Percentiles rank a stretch among this genome's conserved stretches.
Conservation (phyloP, 1,140 invertebrate genomes). For the Drosophila serrata region DNA sequence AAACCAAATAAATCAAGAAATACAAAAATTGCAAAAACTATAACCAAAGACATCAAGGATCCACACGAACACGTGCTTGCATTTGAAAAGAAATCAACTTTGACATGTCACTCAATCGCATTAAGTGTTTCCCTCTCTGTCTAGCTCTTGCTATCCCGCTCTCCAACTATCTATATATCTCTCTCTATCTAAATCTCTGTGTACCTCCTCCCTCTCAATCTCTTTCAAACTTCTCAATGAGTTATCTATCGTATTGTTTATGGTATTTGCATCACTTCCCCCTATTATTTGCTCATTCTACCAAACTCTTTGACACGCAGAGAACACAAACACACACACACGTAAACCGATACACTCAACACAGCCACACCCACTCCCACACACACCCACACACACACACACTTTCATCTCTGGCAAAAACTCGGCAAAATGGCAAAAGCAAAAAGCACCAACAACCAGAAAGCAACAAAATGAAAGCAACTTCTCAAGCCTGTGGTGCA, state of each 20-base stretch:
- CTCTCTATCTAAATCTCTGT: constrained; percentile 31
- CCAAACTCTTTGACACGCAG: constrained; percentile 29
- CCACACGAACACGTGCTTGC: constrained; percentile 71
- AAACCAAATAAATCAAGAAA: constrained; percentile 4
- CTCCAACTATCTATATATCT: constrained; percentile 24
- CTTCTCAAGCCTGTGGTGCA: constrained; percentile 47
- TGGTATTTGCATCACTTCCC: constrained; percentile 65
- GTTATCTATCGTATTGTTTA: constrained; percentile 65
- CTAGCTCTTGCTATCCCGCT: constrained; percentile 53
- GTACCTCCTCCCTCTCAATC: constrained; percentile 2
- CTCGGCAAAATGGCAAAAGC: constrained; percentile 49
- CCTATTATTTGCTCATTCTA: constrained; percentile 44
- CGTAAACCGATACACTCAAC: constrained; percentile 51
- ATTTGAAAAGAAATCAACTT: constrained; percentile 57
- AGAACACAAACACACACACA: constrained; percentile 42
- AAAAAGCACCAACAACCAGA: constrained; percentile 37
- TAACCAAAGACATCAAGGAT: constrained; percentile 45
- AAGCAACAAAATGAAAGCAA: constrained; percentile 39
- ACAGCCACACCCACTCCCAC: constrained; percentile 37
- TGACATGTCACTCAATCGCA: constrained; percentile 52
- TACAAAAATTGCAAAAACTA: constrained; percentile 38
- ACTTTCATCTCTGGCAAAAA: constrained; percentile 49
- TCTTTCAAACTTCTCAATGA: constrained; percentile 27
- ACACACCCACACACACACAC: constrained; percentile 35
- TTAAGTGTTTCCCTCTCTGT: constrained; percentile 42